These are phyloP conservation scores for Tupiocoris notatus DNA, from an alignment of 2,888 invertebrate genomes.

Conservation along the genomic window DNA sequence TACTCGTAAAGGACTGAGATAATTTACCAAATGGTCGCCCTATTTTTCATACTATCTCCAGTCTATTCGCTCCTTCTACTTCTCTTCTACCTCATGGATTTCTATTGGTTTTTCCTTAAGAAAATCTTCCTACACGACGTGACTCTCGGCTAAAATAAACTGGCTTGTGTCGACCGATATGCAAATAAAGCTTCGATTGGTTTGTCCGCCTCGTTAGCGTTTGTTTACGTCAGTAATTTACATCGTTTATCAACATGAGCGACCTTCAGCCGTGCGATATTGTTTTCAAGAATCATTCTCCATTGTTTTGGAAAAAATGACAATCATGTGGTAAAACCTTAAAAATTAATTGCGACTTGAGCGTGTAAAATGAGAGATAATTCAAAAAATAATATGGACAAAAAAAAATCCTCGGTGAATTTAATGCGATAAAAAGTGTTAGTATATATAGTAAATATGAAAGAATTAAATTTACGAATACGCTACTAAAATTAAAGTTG, in stretches of 20 bases:
- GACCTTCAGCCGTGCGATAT: background rate
- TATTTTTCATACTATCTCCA: background rate
- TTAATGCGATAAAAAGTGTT: too few relatives aligned
- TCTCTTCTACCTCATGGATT: conserved; percentile 27
- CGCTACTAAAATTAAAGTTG: too few relatives aligned
- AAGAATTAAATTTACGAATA: too few relatives aligned
- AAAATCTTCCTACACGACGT: conserved; percentile 9
- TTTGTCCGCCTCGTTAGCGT: background rate
- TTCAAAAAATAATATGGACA: too few relatives aligned
- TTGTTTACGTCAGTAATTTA: background rate
- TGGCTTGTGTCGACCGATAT: background rate
- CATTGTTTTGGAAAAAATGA: too few relatives aligned
- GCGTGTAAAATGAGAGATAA: too few relatives aligned
- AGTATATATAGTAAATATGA: too few relatives aligned
- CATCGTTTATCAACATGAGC: background rate
- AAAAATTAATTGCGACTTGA: too few relatives aligned
- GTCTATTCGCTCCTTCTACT: background rate
- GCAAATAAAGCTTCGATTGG: background rate
- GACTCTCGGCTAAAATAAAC: background rate
- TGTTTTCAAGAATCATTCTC: too few relatives aligned
- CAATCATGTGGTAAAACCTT: too few relatives aligned
- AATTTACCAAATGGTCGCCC: background rate
- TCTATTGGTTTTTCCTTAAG: conserved; percentile 17
- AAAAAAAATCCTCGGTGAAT: too few relatives aligned
- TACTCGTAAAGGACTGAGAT: too few relatives aligned